Evolutionary conservation across 2,888 invertebrate genomes (phyloP).

Genomic region (Neoascia interrupta): DNA sequence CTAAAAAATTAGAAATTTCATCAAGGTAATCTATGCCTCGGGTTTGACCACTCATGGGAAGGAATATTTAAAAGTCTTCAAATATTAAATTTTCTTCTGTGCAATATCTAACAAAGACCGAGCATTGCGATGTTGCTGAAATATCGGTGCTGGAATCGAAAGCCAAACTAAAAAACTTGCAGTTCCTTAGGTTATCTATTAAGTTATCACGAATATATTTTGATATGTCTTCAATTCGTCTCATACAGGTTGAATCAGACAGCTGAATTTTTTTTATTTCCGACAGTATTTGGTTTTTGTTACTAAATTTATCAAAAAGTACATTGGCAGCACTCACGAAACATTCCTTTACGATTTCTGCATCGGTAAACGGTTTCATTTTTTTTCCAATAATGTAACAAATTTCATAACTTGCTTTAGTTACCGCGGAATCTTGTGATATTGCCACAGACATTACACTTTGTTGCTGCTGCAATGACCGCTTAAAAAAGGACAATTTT

Average conservation of each 20-base stretch:
- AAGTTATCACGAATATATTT: neutral
- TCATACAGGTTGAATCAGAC: conserved; percentile 8
- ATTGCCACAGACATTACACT: conserved; percentile 1
- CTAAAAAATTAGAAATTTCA: neutral
- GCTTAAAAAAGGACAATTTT: neutral
- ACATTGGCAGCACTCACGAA: conserved; percentile 5
- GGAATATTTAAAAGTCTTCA: neutral
- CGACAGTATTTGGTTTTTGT: too few relatives aligned
- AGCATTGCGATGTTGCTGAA: conserved; percentile 7
- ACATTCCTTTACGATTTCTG: conserved; percentile 14
- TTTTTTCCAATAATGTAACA: conserved; percentile 11
- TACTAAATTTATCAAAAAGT: conserved; percentile 12
- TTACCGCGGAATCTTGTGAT: neutral
- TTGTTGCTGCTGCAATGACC: conserved; percentile 5
- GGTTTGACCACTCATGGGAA: conserved; percentile 21
- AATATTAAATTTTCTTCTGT: neutral
- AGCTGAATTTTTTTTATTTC: conserved; percentile 1
- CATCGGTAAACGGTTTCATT: conserved; percentile 13
- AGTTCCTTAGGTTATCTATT: neutral
- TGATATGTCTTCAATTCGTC: neutral
- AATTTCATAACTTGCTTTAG: neutral
- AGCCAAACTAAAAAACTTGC: conserved; percentile 13
- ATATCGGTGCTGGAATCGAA: conserved; percentile 12
- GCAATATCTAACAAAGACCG: conserved; percentile 12
- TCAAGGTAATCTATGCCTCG: neutral